Base-by-base conservation (phyloP, 2,113 vertebrate genomes). In the Falco punctatus region DNA sequence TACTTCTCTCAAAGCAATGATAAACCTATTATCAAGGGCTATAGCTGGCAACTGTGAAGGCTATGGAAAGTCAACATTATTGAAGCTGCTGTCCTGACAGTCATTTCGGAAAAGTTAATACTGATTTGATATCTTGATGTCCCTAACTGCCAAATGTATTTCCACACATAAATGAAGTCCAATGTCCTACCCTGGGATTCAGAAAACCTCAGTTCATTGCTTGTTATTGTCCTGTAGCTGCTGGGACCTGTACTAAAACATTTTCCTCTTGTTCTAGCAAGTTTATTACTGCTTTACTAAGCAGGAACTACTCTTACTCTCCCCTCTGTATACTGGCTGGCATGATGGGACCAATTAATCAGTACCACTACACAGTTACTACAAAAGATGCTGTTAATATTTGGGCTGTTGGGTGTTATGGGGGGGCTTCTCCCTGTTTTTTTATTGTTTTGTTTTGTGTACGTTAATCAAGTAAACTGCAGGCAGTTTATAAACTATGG, bases 1-100 rank as follows among this genome's bases (percentile, higher is more conserved):
- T 91, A 59, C 55, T 19, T 71, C n/a, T 91, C 74, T 93, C 75
- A 84, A 94, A 94, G 35, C 58, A 91, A 61, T 38, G 66, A 65
- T 79, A 90, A 96, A 87, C 55, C n/a, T 89, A 35, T 54, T 61
- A 46, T 67, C 57, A 81, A 83, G 85, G 61, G 70, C 79, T 88
- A 23, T 7, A 87, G 26, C 15, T 87, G 52, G 64, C 67, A 94
- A 89, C 52, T 85, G 55, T 21, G 32, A 66, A 91, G 52, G 23
- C n/a, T 65, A 48, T 66, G 23, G 32, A 85, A 72, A 81, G 62
- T 58, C 75, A 84, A 28, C 15, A 40, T 69, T 69, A 91, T 66
- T 5, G 2, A 67, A 87, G 26, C 44, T 71, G 21, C 26, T 84
- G 88, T 94, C 33, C 71, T 66, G 18, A 70, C 24, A 65, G 21